Conservation (phyloP, 2,888 invertebrate genomes). For the Diloba caeruleocephala region DNA sequence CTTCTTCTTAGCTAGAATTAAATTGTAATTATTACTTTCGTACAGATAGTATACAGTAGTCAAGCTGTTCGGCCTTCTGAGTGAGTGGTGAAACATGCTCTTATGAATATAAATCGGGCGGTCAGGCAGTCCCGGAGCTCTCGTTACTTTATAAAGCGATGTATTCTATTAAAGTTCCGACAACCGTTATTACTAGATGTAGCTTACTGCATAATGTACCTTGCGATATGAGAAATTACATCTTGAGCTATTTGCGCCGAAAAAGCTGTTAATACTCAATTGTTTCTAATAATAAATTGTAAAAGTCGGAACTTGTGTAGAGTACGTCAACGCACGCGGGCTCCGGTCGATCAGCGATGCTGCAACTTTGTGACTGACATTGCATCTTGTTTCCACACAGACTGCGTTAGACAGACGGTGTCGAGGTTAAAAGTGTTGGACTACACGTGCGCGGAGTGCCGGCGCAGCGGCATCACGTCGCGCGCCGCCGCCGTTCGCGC, state of each 20-base stretch:
- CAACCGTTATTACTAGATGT: no score
- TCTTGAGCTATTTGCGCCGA: no score
- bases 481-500: conserved; percentile 84
- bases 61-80: neutral
- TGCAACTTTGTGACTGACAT: neutral
- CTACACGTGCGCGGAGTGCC: conserved; percentile 86
- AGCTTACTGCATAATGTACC: no score
- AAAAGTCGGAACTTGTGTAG: neutral
- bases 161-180: neutral
- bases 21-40: no score
- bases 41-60: no score
- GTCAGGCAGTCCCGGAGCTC: conserved; percentile 17
- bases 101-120: conserved; percentile 12
- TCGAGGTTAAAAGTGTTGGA: conserved; percentile 80
- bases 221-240: no score
- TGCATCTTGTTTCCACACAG: conserved; percentile 62
- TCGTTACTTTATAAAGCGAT: conserved; percentile 3
- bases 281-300: neutral
- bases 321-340: conserved; percentile 4
- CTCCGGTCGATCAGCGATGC: conserved; percentile 7
- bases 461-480: conserved; percentile 86
- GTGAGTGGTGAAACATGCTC: conserved; percentile 5
- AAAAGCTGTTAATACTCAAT: no score
- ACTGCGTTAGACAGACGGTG: conserved; percentile 85
- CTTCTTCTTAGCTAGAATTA: no score